Evolutionary conservation across 2,888 invertebrate species (phyloP).

Genomic region (Cryptophagus acutangulus): DNA sequence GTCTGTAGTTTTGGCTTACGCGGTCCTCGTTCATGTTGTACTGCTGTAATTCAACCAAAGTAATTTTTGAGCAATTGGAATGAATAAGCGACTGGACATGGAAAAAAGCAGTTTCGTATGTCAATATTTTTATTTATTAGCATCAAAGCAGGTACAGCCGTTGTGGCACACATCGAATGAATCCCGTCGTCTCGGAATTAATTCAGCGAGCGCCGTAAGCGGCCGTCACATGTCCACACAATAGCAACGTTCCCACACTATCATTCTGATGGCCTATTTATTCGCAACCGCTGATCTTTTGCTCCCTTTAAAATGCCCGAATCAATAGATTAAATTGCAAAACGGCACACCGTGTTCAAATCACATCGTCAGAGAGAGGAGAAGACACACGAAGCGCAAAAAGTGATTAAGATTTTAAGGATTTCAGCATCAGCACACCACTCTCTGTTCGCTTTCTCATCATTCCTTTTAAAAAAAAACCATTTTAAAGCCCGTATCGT

Average conservation of each 20-base stretch:
- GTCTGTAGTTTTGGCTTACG: slow-evolving; percentile 81
- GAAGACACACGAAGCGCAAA: slow-evolving; percentile 37
- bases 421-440: no score
- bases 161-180: slow-evolving; percentile 16
- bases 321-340: slow-evolving; percentile 47
- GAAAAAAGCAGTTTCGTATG: no score
- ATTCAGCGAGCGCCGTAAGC: slow-evolving; percentile 37
- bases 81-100: no score
- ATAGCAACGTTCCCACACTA: slow-evolving; percentile 45
- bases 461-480: no score
- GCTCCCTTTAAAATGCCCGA: slow-evolving; percentile 45
- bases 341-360: slow-evolving; percentile 35
- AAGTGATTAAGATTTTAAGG: slow-evolving; percentile 49
- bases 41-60: no score
- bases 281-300: slow-evolving; percentile 46
- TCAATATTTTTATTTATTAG: slow-evolving; percentile 35
- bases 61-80: no score
- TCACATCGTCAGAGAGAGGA: neutral
- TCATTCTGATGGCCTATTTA: slow-evolving; percentile 43
- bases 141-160: slow-evolving; percentile 11
- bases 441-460: no score
- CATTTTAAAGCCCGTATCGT: slow-evolving; percentile 42
- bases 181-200: slow-evolving; percentile 33
- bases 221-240: slow-evolving; percentile 38
- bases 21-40: slow-evolving; percentile 94